Conservation (phyloP, 2,113 vertebrate species). For the Embiotoca jacksoni region DNA sequence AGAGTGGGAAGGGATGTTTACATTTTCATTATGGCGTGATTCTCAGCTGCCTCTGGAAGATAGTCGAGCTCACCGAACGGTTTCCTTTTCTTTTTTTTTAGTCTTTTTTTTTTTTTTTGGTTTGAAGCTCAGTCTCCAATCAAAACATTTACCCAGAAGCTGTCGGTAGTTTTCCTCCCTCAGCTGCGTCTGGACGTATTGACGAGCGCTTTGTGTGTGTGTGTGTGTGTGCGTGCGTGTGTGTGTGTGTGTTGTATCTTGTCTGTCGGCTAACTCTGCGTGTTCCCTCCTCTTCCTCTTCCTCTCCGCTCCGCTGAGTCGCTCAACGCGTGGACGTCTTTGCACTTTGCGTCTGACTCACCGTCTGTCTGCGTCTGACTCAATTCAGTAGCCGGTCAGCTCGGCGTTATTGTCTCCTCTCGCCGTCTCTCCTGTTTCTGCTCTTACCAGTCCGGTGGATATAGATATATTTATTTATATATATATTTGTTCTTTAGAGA, state of each 20-base stretch:
- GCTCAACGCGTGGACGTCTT: not conserved
- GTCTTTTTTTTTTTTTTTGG: no score
- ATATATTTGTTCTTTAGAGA: no score
- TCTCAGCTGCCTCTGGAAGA: not conserved
- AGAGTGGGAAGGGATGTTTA: not conserved
- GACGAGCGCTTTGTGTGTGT: no score
- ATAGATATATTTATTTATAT: no score
- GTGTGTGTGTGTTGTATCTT: no score
- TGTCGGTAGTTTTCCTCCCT: not conserved
- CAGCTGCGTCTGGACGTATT: no score
- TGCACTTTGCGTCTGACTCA: constrained; percentile 5
- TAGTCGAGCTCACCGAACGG: not conserved
- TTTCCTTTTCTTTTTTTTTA: not conserved
- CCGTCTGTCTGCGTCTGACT: constrained; percentile 27
- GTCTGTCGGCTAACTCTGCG: not conserved
- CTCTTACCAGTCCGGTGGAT: no score
- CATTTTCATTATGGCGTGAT: not conserved
- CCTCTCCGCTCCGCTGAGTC: constrained; percentile 4
- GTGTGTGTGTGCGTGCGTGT: no score
- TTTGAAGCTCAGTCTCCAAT: no score
- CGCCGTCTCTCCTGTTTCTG: not conserved
- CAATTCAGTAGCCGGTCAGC: constrained; percentile 1
- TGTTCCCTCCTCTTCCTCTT: not conserved
- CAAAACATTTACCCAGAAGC: not conserved
- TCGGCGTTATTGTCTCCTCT: not conserved